A percentile compares a stretch with the other conserved stretches of the same genome.
Evolutionary conservation across 2,797 vertebrate genomes (phyloP).

Genomic region (Sebastes miniatus): DNA sequence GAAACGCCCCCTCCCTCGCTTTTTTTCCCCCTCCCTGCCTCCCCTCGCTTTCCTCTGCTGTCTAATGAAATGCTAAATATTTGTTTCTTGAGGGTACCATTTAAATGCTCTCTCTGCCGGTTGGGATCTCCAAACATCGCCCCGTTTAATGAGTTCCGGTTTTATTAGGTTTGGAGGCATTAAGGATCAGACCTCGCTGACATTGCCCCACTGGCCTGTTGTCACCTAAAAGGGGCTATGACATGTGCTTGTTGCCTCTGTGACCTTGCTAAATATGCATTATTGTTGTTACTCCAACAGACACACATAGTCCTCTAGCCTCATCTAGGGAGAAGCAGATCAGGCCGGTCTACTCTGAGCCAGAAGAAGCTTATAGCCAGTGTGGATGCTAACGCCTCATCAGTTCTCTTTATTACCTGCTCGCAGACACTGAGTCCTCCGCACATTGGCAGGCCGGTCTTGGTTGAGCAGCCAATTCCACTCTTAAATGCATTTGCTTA

Average conservation of each 20-base stretch:
- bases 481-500: conserved; percentile 67
- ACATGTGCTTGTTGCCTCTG: neutral
- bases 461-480: conserved; percentile 67
- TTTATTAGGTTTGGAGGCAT: conserved; percentile 30
- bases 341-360: conserved; percentile 31
- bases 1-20: conserved; percentile 42
- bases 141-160: conserved; percentile 40
- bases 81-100: conserved; percentile 61
- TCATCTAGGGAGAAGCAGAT: neutral
- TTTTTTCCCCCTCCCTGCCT: conserved; percentile 6
- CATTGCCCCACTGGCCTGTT: conserved; percentile 10
- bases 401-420: conserved; percentile 79
- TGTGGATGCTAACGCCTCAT: conserved; percentile 69
- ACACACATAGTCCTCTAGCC: neutral
- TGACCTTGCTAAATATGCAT: conserved; percentile 14
- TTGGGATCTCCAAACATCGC: conserved; percentile 36
- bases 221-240: conserved; percentile 7
- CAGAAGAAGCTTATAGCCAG: conserved; percentile 48
- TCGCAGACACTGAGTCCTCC: conserved; percentile 47
- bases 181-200: conserved; percentile 5
- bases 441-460: conserved; percentile 61
- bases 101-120: conserved; percentile 39
- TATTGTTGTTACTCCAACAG: neutral
- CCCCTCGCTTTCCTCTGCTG: conserved; percentile 18
- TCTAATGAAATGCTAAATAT: conserved; percentile 73